Base-by-base conservation (phyloP, 2,888 invertebrate genomes). In the Pristionchus maxplancki region DNA sequence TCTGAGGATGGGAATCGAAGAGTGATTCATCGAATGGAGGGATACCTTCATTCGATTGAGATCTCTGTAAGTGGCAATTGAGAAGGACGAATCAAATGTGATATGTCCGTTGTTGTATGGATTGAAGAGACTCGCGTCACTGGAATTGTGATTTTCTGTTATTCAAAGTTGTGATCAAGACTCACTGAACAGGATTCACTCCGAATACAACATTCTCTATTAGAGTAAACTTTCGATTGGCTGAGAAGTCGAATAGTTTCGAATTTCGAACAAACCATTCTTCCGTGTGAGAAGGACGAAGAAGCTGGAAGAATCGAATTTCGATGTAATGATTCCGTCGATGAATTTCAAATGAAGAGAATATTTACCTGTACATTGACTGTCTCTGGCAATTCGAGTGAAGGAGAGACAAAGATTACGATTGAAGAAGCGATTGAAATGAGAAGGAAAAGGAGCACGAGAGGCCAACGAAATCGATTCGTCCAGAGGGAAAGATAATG, bases 181-280 rank as follows among this genome's bases (percentile, higher is more conserved):
- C 87, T 34, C 24, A 87, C 87, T 62, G 20, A 53, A 87, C 87
- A 53, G 88, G 88, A 28, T 64, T 64, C 31, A 82, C 81, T 62
- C 88, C 88, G 3, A 81, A 11, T 6, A 88, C 81, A 15, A 81
- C 58, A 62, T 81, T 64, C 31, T 88, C 44, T 17, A 81, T 64
- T 17, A 81, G 62, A 24, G 81, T 62, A 40, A 88, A 88, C 44
- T 48, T 50, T 31, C 88, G 53, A 64, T 74, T 40, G 3, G 71
- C 58, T 3, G 78, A 78, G 44, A 81, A 82, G 48, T 88, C 44
- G 64, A 88, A 88, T n/a, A 88, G 82, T 34, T 74, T 50, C 6
- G 74, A 17, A 40, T 87, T 62, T 40, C 40, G 17, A 40, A 78
- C 87, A 53, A 74, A 87, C 87, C 87, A 87, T 78, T 87, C 87